phyloP scores from a whole-genome alignment of 2,888 invertebrate species.

The Halocaridina rubra region DNA sequence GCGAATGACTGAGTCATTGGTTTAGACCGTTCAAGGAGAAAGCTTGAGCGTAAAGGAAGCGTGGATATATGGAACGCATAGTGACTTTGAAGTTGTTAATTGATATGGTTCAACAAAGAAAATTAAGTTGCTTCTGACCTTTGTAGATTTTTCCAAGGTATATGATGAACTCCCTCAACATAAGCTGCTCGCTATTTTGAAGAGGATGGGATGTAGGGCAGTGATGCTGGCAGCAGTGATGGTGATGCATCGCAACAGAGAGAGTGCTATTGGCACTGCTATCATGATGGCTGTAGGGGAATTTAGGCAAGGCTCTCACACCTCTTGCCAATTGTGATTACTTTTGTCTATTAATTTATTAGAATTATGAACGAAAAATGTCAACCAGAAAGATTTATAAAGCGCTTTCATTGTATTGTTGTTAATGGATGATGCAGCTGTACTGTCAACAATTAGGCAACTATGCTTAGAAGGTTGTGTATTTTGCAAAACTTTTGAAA shows the following conservation, averaged over 20 bases:
- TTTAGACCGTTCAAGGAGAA: background rate
- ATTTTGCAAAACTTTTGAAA: background rate
- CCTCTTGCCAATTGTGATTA: background rate
- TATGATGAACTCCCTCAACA: too few species aligned
- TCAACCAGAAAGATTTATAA: background rate
- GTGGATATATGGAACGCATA: background rate
- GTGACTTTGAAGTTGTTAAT: background rate
- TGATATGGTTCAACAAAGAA: background rate
- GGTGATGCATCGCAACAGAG: background rate
- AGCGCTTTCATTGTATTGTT: background rate
- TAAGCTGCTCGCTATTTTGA: too few species aligned
- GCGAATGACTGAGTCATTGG: background rate
- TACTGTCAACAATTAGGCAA: background rate
- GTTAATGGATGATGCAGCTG: background rate
- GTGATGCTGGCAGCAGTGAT: background rate
- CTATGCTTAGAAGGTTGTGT: background rate
- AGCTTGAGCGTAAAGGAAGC: background rate
- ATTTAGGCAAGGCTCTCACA: background rate
- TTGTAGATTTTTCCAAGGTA: background rate
- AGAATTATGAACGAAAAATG: background rate
- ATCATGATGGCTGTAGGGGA: background rate
- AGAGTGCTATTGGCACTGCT: background rate
- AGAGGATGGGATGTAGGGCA: too few species aligned
- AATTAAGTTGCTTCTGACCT: background rate
- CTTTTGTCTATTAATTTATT: background rate